Percentiles rank a stretch among this genome's conserved stretches.
Conservation (phyloP, 2,113 vertebrate species). For the Gobio gobio region DNA sequence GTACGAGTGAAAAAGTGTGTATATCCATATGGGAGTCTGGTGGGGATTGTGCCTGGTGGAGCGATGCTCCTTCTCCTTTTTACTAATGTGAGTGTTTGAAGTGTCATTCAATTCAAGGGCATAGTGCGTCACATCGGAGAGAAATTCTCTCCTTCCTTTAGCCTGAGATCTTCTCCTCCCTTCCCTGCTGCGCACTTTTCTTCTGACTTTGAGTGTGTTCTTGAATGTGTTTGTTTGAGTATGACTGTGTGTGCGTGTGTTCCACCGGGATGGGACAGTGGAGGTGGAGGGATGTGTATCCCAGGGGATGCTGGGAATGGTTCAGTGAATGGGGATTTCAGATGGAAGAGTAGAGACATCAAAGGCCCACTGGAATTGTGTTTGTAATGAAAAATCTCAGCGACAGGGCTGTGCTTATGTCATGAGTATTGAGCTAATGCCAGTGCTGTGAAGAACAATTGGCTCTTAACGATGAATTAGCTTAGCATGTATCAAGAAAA, state of each 20-base stretch:
- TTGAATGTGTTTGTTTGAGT: constrained; percentile 1
- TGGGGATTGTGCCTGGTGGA: constrained; percentile 21
- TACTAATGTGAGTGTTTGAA: constrained; percentile 70
- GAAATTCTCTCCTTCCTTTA: constrained; percentile 12
- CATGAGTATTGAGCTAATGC: neutral
- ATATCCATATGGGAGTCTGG: constrained; percentile 59
- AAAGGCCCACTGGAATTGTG: constrained; percentile 14
- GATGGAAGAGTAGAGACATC: constrained; percentile 16
- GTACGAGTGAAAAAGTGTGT: neutral
- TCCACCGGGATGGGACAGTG: neutral
- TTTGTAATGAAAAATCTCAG: constrained; percentile 1
- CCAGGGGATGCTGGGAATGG: neutral
- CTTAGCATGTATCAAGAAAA: neutral
- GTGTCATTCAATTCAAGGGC: constrained; percentile 66
- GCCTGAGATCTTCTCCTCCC: neutral
- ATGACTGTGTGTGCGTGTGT: constrained; percentile 22
- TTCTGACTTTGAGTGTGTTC: constrained; percentile 6
- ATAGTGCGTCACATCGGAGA: constrained; percentile 38
- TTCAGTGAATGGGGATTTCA: neutral
- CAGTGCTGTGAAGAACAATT: constrained; percentile 4
- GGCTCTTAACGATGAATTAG: neutral
- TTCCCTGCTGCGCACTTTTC: neutral
- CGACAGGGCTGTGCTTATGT: neutral
- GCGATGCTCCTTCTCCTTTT: constrained; percentile 61
- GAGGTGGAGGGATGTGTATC: neutral